Evolutionary conservation across 2,888 invertebrate species (phyloP).

Genomic region (Operophtera brumata): DNA sequence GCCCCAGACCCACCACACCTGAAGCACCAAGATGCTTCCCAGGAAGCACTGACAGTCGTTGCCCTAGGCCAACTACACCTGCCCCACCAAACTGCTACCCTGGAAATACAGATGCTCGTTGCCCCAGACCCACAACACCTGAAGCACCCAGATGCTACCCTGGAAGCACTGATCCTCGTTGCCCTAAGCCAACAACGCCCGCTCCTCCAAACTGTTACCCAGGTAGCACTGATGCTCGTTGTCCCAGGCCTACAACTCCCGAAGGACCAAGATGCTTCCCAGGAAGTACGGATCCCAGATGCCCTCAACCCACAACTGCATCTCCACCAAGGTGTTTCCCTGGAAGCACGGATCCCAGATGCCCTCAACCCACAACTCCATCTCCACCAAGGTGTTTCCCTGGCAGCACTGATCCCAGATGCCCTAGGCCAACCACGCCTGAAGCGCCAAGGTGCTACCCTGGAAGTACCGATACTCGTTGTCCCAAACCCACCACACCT

Average conservation of each 20-base stretch:
- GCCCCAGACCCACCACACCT: slow-evolving; percentile 47
- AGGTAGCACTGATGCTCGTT: slow-evolving; percentile 43
- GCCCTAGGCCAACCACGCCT: slow-evolving; percentile 45
- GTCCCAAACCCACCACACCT: slow-evolving; percentile 36
- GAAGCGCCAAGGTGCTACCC: slow-evolving; percentile 37
- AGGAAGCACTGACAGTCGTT: slow-evolving; percentile 43
- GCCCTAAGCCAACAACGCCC: slow-evolving; percentile 39
- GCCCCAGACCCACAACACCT: slow-evolving; percentile 31
- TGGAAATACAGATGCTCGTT: slow-evolving; percentile 41
- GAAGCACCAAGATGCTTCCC: slow-evolving; percentile 37
- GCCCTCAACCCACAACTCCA: slow-evolving; percentile 33
- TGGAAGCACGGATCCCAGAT: slow-evolving; percentile 32
- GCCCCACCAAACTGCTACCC: slow-evolving; percentile 40
- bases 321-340: slow-evolving; percentile 35
- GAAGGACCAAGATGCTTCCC: slow-evolving; percentile 35
- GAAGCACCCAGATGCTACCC: slow-evolving; percentile 46
- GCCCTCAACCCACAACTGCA: slow-evolving; percentile 38
- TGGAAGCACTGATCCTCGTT: slow-evolving; percentile 47
- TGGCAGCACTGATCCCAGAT: slow-evolving; percentile 32
- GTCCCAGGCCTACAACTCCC: slow-evolving; percentile 35
- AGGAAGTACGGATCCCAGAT: slow-evolving; percentile 40
- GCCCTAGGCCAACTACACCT: slow-evolving; percentile 38
- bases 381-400: slow-evolving; percentile 34
- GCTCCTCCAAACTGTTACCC: slow-evolving; percentile 49
- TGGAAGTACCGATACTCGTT: slow-evolving; percentile 39